Conservation (phyloP, 2,888 invertebrate species). For the Macaria notata region DNA sequence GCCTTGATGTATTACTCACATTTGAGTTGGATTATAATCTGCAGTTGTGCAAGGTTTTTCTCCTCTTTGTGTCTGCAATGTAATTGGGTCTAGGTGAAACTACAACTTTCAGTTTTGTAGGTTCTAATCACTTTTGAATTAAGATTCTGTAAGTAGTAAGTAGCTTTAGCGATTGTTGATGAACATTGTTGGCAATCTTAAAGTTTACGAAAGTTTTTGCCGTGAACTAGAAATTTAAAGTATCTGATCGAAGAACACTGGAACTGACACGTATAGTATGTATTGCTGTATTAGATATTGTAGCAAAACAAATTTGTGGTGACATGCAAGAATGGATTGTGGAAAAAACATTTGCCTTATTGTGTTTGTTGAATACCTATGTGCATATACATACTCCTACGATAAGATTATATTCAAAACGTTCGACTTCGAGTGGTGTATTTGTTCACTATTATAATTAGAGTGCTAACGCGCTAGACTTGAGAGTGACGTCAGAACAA, state of each 20-base stretch:
- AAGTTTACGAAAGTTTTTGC: too few species aligned
- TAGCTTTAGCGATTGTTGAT: too few species aligned
- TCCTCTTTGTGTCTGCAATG: not conserved
- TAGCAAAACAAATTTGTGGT: too few species aligned
- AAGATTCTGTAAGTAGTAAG: too few species aligned
- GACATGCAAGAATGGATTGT: too few species aligned
- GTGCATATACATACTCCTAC: constrained; percentile 38
- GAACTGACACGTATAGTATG: not conserved
- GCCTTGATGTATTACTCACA: constrained; percentile 8
- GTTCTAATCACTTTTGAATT: not conserved
- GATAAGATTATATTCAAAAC: constrained; percentile 41
- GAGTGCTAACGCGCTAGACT: constrained; percentile 31
- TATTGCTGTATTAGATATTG: not conserved
- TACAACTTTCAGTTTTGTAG: not conserved
- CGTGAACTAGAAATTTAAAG: too few species aligned
- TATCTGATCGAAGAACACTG: too few species aligned
- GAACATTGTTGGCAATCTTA: not conserved
- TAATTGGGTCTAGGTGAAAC: constrained; percentile 5
- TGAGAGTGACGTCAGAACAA: constrained; percentile 43
- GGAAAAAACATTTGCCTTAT: too few species aligned
- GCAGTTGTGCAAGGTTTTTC: not conserved
- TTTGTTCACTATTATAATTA: constrained; percentile 51
- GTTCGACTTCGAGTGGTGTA: constrained; percentile 52
- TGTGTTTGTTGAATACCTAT: too few species aligned
- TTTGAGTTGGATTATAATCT: constrained; percentile 7